Evolutionary conservation across 2,797 vertebrate species (phyloP).

Genomic region (Acropternis orthonyx): DNA sequence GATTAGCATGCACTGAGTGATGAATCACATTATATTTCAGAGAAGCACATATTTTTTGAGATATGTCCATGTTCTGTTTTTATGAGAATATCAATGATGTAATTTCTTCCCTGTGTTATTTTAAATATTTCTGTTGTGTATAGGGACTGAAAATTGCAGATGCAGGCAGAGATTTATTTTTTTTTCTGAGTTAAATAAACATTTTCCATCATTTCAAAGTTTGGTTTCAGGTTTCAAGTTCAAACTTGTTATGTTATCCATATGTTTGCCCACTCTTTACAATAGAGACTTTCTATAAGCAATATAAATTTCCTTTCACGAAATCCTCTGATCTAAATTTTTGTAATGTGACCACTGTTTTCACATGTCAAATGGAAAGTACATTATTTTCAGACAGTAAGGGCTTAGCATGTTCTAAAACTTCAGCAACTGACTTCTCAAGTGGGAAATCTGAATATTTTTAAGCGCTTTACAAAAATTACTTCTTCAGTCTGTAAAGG

Average conservation of each 20-base stretch:
- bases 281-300: not conserved
- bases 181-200: constrained; percentile 17
- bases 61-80: not conserved
- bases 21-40: not conserved
- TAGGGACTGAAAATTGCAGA: constrained; percentile 18
- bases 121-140: constrained; percentile 6
- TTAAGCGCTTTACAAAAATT: not conserved
- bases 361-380: not conserved
- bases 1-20: not conserved
- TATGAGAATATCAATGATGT: not conserved
- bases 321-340: not conserved
- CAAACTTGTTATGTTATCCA: constrained; percentile 7
- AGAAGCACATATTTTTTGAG: not conserved
- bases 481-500: not conserved
- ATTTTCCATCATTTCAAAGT: not conserved
- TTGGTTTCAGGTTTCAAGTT: constrained; percentile 36
- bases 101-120: not conserved
- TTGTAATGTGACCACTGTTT: not conserved
- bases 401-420: not conserved
- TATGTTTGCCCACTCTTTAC: constrained; percentile 6
- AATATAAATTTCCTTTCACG: not conserved
- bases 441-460: not conserved
- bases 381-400: not conserved
- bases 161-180: not conserved
- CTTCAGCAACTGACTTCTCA: not conserved